phyloP scores from a whole-genome alignment of 2,797 vertebrate genomes.

The Luscinia megarhynchos region DNA sequence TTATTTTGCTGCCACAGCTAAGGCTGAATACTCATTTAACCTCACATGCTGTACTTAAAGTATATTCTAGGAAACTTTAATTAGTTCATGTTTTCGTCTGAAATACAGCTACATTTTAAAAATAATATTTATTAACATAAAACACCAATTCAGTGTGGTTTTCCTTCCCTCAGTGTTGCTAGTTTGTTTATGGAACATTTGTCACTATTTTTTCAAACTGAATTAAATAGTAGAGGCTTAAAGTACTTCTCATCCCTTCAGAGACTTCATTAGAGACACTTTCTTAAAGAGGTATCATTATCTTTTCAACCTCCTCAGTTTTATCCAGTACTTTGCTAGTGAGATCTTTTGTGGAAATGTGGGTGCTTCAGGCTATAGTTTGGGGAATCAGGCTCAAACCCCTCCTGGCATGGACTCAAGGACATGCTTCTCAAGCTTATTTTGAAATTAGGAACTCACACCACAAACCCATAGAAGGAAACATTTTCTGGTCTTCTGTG shows the following conservation, averaged over 20 bases:
- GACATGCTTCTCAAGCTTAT: neutral
- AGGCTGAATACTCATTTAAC: neutral
- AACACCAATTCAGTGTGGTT: neutral
- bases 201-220: neutral
- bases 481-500: neutral
- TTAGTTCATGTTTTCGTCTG: slow-evolving; percentile 4
- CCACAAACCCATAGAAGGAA: neutral
- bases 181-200: neutral
- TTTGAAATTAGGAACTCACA: neutral
- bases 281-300: neutral
- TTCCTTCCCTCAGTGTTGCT: neutral
- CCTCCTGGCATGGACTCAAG: neutral
- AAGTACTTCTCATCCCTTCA: neutral
- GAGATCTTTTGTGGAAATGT: neutral
- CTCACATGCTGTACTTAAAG: neutral
- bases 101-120: neutral
- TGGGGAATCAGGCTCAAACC: neutral
- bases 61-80: slow-evolving; percentile 11
- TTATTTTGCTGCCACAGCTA: neutral
- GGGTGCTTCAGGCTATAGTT: neutral
- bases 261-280: neutral
- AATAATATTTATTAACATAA: neutral
- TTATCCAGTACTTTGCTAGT: neutral
- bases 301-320: neutral
- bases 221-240: neutral